phyloP scores from a whole-genome alignment of 2,797 vertebrate species.

The Helarctos malayanus region DNA sequence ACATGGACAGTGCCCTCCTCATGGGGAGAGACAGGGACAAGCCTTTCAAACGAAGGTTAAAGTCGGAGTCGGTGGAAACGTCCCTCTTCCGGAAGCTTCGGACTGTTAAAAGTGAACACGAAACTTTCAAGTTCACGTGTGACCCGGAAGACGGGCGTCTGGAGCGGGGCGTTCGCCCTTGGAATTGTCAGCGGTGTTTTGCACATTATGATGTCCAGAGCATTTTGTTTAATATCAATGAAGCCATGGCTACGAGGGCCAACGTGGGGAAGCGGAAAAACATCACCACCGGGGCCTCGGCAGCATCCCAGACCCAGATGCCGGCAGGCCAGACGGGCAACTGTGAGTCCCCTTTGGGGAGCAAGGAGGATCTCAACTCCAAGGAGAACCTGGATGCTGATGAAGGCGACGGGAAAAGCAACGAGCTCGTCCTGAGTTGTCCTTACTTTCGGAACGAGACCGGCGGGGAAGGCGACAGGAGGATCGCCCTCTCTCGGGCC shows the following conservation, averaged over 20 bases:
- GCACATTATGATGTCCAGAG: conserved; percentile 99
- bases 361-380: conserved; percentile 97
- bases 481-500: conserved; percentile 95
- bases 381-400: conserved; percentile 96
- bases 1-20: conserved; percentile 93
- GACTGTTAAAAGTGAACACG: conserved; percentile 96
- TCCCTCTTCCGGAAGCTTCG: conserved; percentile 96
- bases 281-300: conserved; percentile 97
- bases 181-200: conserved; percentile 97
- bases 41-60: conserved; percentile 95
- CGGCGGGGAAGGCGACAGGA: conserved; percentile 96
- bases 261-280: conserved; percentile 96
- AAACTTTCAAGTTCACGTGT: conserved; percentile 92
- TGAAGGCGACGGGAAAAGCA: conserved; percentile 97
- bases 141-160: conserved; percentile 92
- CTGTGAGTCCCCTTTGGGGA: conserved; percentile 96
- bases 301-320: conserved; percentile 92
- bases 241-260: conserved; percentile 94
- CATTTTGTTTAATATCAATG: conserved; percentile 97
- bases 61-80: conserved; percentile 94
- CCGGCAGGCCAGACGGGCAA: conserved; percentile 86
- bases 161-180: conserved; percentile 90
- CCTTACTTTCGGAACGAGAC: conserved; percentile 98
- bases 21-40: conserved; percentile 94
- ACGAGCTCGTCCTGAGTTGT: conserved; percentile 94